Evolutionary conservation across 2,113 vertebrate genomes (phyloP).

Genomic region (Corythaeola cristata): DNA sequence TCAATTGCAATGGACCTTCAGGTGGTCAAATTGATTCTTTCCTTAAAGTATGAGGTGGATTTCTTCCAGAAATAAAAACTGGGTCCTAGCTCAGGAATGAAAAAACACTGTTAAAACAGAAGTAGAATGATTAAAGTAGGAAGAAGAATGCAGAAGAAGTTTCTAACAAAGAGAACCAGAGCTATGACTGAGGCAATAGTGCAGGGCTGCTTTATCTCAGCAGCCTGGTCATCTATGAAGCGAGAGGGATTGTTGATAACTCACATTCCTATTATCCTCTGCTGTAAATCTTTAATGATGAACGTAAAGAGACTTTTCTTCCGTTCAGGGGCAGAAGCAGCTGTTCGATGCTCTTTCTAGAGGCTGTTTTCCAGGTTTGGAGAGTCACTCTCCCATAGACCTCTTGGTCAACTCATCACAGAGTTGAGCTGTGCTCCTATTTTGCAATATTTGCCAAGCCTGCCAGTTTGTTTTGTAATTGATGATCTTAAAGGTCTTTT

Average conservation of each 20-base stretch:
- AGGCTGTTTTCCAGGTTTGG: background rate
- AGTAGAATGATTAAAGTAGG: background rate
- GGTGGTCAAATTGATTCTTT: background rate
- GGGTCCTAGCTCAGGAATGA: background rate
- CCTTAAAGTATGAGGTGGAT: background rate
- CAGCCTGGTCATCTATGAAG: background rate
- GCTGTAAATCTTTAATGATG: background rate
- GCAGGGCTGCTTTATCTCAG: background rate
- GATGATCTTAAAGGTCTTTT: no score
- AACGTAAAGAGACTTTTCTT: background rate
- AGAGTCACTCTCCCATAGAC: background rate
- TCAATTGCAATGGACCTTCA: background rate
- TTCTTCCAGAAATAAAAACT: background rate
- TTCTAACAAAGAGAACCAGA: background rate
- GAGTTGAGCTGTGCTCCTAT: background rate
- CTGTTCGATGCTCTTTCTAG: background rate
- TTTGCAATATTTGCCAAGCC: background rate
- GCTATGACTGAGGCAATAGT: background rate
- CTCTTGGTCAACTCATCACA: background rate
- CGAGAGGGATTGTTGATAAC: background rate
- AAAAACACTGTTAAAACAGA: background rate
- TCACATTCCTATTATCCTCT: background rate
- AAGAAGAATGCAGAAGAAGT: background rate
- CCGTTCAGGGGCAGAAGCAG: background rate
- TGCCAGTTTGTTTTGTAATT: background rate